Evolutionary conservation across 2,797 vertebrate species (phyloP).

Genomic region (Rousettus madagascariensis): DNA sequence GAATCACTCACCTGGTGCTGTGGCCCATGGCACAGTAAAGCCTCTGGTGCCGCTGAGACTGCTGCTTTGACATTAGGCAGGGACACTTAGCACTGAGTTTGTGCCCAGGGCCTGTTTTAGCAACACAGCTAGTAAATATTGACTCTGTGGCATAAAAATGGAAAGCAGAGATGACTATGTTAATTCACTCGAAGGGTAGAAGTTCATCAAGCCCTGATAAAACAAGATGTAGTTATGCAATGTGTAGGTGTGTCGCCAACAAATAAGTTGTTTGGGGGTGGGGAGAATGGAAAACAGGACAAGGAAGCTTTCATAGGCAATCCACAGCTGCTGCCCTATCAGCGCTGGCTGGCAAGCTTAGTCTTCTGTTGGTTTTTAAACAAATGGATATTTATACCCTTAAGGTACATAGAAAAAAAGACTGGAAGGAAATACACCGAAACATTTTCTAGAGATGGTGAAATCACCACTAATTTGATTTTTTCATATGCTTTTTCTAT

Average conservation of each 20-base stretch:
- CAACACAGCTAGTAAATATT: slow-evolving; percentile 78
- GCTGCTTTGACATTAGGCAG: slow-evolving; percentile 53
- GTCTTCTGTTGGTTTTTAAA: neutral
- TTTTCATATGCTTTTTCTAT: neutral
- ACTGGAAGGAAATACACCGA: neutral
- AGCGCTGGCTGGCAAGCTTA: neutral
- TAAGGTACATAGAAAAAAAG: neutral
- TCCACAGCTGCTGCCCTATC: neutral
- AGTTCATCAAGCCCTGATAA: slow-evolving; percentile 50
- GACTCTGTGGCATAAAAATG: slow-evolving; percentile 71
- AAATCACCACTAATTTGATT: neutral
- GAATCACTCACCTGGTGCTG: neutral
- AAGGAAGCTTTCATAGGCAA: neutral
- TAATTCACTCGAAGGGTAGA: slow-evolving; percentile 53
- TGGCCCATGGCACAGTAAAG: slow-evolving; percentile 26
- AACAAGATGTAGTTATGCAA: neutral
- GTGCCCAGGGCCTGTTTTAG: slow-evolving; percentile 62
- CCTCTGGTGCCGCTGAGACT: neutral
- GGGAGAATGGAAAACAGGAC: neutral
- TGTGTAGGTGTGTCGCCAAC: neutral
- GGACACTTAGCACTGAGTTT: neutral
- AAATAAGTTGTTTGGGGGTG: slow-evolving; percentile 15
- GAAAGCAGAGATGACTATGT: slow-evolving; percentile 74
- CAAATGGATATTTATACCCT: neutral
- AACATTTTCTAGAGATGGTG: neutral